phyloP scores from a whole-genome alignment of 2,888 invertebrate genomes.

The Apamea sordens region DNA sequence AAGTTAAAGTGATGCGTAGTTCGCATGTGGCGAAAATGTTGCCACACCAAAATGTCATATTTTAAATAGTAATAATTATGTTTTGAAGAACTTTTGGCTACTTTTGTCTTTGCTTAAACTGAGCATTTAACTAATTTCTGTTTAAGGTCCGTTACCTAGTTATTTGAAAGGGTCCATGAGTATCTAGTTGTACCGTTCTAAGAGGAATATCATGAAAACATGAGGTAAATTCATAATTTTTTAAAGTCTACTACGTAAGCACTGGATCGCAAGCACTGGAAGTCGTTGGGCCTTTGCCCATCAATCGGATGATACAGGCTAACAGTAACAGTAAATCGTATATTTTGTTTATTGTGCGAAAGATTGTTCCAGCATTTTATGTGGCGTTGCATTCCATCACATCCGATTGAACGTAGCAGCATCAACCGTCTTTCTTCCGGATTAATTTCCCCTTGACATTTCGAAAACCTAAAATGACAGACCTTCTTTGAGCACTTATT shows the following conservation, averaged over 20 bases:
- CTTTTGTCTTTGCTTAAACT: not conserved
- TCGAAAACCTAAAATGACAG: constrained; percentile 22
- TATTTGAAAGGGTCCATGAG: not conserved
- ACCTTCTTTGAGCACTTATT: constrained; percentile 26
- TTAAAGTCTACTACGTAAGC: not conserved
- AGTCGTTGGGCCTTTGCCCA: too few species aligned
- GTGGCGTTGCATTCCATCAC: not conserved
- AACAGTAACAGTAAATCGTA: too few species aligned
- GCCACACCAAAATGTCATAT: not conserved
- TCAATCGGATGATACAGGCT: too few species aligned
- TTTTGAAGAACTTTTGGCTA: not conserved
- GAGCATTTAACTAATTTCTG: not conserved
- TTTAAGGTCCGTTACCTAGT: not conserved
- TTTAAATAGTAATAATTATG: too few species aligned
- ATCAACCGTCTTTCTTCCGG: not conserved
- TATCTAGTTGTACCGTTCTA: not conserved
- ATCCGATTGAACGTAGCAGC: not conserved
- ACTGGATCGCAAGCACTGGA: too few species aligned
- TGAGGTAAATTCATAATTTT: not conserved
- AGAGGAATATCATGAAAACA: not conserved
- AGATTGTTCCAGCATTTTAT: not conserved
- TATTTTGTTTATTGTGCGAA: not conserved
- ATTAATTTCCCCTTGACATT: constrained; percentile 29
- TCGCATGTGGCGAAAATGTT: not conserved
- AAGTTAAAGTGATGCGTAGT: not conserved